These are phyloP conservation scores for Brenthis daphne DNA, from an alignment of 2,888 invertebrate genomes.

Conservation along the genomic window DNA sequence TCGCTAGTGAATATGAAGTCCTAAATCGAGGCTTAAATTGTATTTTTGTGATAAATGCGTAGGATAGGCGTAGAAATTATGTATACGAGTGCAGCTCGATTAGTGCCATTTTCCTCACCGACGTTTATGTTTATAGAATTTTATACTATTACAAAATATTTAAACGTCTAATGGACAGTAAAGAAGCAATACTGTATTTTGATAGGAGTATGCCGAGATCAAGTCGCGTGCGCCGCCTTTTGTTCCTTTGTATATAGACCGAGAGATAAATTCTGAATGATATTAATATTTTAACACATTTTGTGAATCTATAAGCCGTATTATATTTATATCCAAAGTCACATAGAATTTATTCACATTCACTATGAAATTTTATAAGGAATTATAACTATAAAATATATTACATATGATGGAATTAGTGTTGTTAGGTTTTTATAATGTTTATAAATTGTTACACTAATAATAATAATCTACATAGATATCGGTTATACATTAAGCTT, in stretches of 20 bases:
- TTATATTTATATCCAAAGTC: constrained; percentile 59
- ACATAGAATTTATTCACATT: constrained; percentile 60
- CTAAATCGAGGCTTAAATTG: constrained; percentile 67
- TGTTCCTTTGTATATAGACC: constrained; percentile 56
- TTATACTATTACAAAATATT: constrained; percentile 59
- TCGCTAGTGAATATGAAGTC: constrained; percentile 51
- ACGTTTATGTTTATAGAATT: constrained; percentile 59
- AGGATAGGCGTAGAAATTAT: constrained; percentile 68
- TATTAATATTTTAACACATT: constrained; percentile 77
- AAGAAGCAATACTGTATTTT: constrained; percentile 54
- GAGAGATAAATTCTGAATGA: constrained; percentile 73
- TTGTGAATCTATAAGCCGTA: constrained; percentile 67
- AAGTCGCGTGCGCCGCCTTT: constrained; percentile 42
- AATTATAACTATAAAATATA: constrained; percentile 54
- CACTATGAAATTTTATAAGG: constrained; percentile 56
- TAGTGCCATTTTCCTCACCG: constrained; percentile 74
- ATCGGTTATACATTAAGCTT: constrained; percentile 24
- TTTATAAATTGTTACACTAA: constrained; percentile 50
- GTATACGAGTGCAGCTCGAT: constrained; percentile 69
- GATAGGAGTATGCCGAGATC: constrained; percentile 40
- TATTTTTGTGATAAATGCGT: constrained; percentile 76
- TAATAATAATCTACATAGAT: constrained; percentile 36
- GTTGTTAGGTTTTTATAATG: constrained; percentile 54
- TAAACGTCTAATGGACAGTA: constrained; percentile 67
- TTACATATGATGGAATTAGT: constrained; percentile 47